Conservation (phyloP, 2,888 invertebrate species). For the Microctonus hyperodae region DNA sequence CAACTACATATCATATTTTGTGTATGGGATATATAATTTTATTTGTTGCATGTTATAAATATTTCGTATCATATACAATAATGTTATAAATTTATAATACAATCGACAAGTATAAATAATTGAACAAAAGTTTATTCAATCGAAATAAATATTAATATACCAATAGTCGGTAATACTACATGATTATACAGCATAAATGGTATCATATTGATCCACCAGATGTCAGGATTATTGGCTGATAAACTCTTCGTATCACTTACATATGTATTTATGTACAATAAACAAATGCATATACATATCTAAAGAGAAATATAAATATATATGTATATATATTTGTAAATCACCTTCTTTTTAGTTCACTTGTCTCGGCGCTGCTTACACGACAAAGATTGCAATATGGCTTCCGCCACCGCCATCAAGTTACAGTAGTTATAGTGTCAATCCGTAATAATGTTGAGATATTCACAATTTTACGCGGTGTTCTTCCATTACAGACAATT, state of each 20-base stretch:
- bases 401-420: conserved; percentile 60
- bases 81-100: too few species aligned
- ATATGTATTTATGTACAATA: too few species aligned
- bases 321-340: conserved; percentile 27
- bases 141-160: background rate
- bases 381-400: conserved; percentile 61
- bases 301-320: too few species aligned
- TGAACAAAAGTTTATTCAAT: too few species aligned
- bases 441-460: conserved; percentile 41
- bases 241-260: background rate
- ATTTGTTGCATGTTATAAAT: too few species aligned
- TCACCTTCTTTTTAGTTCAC: conserved; percentile 30
- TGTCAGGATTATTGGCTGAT: conserved; percentile 35
- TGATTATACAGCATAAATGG: background rate
- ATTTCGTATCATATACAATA: too few species aligned
- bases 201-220: conserved; percentile 24
- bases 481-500: background rate
- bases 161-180: conserved; percentile 1
- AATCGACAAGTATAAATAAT: too few species aligned
- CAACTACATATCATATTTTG: too few species aligned
- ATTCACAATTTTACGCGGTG: conserved; percentile 37
- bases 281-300: too few species aligned
- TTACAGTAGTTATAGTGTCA: conserved; percentile 54
- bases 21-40: too few species aligned
- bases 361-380: conserved; percentile 45